These are phyloP conservation scores for Pararge aegeria DNA, from an alignment of 1,140 invertebrate genomes.

Conservation along the genomic window DNA sequence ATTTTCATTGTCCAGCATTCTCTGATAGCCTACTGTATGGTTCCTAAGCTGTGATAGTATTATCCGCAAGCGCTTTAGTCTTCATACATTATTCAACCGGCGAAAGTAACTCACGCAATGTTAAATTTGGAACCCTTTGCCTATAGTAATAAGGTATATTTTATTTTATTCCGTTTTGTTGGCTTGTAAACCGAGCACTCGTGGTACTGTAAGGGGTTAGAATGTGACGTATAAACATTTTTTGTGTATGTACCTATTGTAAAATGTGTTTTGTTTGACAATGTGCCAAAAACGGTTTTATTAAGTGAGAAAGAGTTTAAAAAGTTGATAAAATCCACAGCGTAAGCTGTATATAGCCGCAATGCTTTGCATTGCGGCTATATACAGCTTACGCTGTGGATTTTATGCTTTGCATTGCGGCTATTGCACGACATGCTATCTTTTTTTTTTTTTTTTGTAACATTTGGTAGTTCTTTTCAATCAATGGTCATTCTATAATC, in stretches of 20 bases:
- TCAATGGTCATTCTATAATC: too few relatives aligned
- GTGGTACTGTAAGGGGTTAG: not conserved
- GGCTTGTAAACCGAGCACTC: not conserved
- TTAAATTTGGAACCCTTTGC: not conserved
- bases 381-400: too few relatives aligned
- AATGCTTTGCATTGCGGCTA: too few relatives aligned
- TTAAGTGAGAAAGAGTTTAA: too few relatives aligned
- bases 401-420: too few relatives aligned
- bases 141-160: not conserved
- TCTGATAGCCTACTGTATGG: not conserved
- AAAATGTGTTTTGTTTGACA: conserved; percentile 11
- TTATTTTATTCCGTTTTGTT: not conserved
- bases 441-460: too few relatives aligned
- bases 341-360: too few relatives aligned
- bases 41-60: not conserved
- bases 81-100: conserved; percentile 15
- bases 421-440: too few relatives aligned
- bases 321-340: too few relatives aligned
- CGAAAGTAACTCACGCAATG: not conserved
- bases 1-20: too few relatives aligned
- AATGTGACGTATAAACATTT: not conserved
- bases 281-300: conserved; percentile 16
- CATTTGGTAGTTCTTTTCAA: too few relatives aligned
- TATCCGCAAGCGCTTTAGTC: conserved; percentile 10
- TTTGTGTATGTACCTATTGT: not conserved